These are phyloP conservation scores for Cabera pusaria DNA, from an alignment of 2,888 invertebrate genomes.

Conservation along the genomic window DNA sequence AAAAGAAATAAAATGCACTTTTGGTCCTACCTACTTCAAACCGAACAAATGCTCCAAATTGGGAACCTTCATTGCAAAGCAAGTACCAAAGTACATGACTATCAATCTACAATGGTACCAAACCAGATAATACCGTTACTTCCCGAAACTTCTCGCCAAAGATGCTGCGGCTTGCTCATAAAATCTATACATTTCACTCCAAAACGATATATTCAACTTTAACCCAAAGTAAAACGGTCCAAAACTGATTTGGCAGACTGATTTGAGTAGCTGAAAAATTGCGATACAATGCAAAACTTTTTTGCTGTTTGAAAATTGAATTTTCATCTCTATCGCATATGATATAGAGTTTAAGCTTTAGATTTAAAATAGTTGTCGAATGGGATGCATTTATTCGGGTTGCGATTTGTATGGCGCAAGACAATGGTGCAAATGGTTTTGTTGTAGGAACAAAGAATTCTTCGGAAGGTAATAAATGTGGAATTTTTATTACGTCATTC, in stretches of 20 bases:
- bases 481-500: constrained; percentile 25
- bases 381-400: constrained; percentile 41
- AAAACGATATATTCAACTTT: constrained; percentile 21
- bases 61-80: no score
- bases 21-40: no score
- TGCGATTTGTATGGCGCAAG: constrained; percentile 41
- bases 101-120: constrained; percentile 28
- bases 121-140: constrained; percentile 70
- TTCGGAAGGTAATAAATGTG: constrained; percentile 26
- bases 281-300: neutral
- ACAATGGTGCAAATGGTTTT: constrained; percentile 50
- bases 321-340: constrained; percentile 17
- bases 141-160: constrained; percentile 54
- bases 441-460: constrained; percentile 29
- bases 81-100: constrained; percentile 17
- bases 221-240: neutral
- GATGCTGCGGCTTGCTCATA: constrained; percentile 52
- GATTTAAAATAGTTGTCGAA: neutral
- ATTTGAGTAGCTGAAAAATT: neutral
- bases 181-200: constrained; percentile 10
- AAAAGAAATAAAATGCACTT: no score
- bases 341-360: constrained; percentile 14
- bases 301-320: constrained; percentile 1
- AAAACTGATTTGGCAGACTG: constrained; percentile 14
- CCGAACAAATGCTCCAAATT: no score